Conservation (phyloP, 2,797 vertebrate species). For the Ctenosaura bakeri region DNA sequence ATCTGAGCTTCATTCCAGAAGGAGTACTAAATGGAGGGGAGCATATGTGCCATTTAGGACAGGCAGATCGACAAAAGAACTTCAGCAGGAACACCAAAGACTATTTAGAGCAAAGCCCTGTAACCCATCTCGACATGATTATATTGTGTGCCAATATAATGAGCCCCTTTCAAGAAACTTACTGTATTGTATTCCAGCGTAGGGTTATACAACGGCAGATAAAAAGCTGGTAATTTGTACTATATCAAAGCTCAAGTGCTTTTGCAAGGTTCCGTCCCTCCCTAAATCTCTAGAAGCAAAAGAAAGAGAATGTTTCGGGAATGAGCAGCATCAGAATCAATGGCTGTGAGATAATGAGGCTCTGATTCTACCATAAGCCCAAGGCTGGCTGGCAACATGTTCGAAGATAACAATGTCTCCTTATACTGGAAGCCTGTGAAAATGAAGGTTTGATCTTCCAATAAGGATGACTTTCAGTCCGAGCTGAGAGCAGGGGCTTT, state of each 20-base stretch:
- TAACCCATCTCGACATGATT: slow-evolving; percentile 55
- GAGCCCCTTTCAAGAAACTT: slow-evolving; percentile 60
- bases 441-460: background rate
- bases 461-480: background rate
- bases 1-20: background rate
- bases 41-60: background rate
- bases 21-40: slow-evolving; percentile 38
- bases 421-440: background rate
- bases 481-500: slow-evolving; percentile 5
- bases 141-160: slow-evolving; percentile 66
- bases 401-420: background rate
- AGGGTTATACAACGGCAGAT: slow-evolving; percentile 59
- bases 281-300: slow-evolving; percentile 5
- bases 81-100: slow-evolving; percentile 58
- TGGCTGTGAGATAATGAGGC: slow-evolving; percentile 6
- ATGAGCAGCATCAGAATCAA: background rate
- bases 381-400: background rate
- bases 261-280: slow-evolving; percentile 11
- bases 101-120: slow-evolving; percentile 60
- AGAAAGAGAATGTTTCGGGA: background rate
- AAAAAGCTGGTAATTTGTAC: slow-evolving; percentile 64
- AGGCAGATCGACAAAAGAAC: slow-evolving; percentile 29
- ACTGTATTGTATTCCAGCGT: slow-evolving; percentile 65
- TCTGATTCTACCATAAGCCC: background rate
- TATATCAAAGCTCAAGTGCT: slow-evolving; percentile 45